Evolutionary conservation across 2,888 invertebrate genomes (phyloP), one percentile per base, ranked within the genome.

Genomic region (Steinernema hermaphroditum): DNA sequence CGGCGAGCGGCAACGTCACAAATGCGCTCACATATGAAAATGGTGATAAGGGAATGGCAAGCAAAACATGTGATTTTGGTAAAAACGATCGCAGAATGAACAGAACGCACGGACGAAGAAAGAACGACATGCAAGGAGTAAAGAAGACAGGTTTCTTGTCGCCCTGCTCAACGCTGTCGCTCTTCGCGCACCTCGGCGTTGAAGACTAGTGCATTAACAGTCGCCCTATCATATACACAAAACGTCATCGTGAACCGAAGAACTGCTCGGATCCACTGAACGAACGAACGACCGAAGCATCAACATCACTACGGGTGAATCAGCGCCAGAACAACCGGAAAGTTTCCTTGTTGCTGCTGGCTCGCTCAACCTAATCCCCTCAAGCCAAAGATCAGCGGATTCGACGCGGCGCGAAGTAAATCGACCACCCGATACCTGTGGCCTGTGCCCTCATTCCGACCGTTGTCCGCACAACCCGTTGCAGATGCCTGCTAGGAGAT

Each of bases 101-200:
- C 29, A 62, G 62, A 62, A 62, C 62, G 62, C 62, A 62, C 32
- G 32, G 62, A 62, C 62, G 32, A 62, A 62, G 62, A 62, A 62
- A 29, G 62, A 54, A 54, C 62, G 62, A 62, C 62, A 62, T 62
- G 62, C 62, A 62, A 62, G 62, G 62, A 46, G 62, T 62, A 32
- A 62, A 62, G 62, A 62, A 62, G 32, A 62, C 62, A 62, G 62
- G 62, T 62, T 62, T 62, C 62, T 62, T 62, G 62, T 54, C 46
- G 19, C 32, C 62, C 62, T 62, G n/a, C 46, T 46, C 46, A 19
- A 46, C 46, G 46, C 16, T 6, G n/a, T 46, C 32, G 62, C 62
- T 29, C 62, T 32, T 62, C 62, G 62, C 62, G 62, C 62, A 62
- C 62, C 54, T 54, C 54, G 22, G 54, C 14, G 54, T 24, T 12